A percentile compares a stretch with the other conserved stretches of the same genome.
Evolutionary conservation across 2,888 invertebrate species (phyloP).

Genomic region (Dorcus parallelipipedus): DNA sequence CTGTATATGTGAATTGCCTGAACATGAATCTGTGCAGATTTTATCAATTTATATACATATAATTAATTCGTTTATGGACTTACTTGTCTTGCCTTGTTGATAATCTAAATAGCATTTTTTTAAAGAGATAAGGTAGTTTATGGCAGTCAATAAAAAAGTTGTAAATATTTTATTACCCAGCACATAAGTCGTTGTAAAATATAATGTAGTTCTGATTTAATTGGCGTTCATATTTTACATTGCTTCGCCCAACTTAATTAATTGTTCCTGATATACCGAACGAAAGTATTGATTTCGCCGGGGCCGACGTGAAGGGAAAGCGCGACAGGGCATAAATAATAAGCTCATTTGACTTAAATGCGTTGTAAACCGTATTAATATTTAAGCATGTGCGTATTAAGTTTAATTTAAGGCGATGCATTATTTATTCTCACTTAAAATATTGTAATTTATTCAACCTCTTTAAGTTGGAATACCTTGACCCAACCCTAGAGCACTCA

Average conservation of each 20-base stretch:
- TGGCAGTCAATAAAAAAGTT: not conserved
- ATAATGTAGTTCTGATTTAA: no score
- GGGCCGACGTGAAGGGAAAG: no score
- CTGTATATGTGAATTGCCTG: no score
- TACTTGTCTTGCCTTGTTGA: not conserved
- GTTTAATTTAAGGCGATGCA: not conserved
- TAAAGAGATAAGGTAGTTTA: constrained; percentile 1
- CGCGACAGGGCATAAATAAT: no score
- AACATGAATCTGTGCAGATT: not conserved
- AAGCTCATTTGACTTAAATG: no score
- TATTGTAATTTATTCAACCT: constrained; percentile 17
- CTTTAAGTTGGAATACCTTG: constrained; percentile 13
- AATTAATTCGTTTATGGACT: not conserved
- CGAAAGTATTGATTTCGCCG: not conserved
- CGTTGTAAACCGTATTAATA: no score
- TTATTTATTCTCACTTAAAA: constrained; percentile 8
- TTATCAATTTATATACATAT: not conserved
- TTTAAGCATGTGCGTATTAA: no score
- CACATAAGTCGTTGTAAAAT: no score
- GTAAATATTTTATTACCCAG: no score
- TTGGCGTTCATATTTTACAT: no score
- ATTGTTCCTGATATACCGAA: no score
- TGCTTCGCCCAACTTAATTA: no score
- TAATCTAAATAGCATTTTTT: not conserved
- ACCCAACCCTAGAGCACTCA: constrained; percentile 4